Evolutionary conservation across 2,113 vertebrate species (phyloP), one percentile per base, ranked within the genome.

Genomic region (Actenoides hombroni): DNA sequence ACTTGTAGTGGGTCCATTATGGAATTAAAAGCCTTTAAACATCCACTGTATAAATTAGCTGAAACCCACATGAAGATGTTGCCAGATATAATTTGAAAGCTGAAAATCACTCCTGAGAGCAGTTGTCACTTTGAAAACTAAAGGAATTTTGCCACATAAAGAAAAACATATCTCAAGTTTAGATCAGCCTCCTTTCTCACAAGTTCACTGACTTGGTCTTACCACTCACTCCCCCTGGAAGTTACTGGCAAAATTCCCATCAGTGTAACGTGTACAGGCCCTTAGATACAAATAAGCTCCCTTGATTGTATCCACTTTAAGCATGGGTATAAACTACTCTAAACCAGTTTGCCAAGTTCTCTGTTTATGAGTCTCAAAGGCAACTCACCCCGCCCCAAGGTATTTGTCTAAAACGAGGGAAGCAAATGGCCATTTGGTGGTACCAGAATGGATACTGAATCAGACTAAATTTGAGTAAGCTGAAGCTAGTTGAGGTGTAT

Each of bases 21-120:
- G 69, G 46, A 88, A 96, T 93, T 94, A 93, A 93, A 95, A 97
- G 33, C 29, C 68, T 94, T 96, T 86, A 88, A 86, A 53, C 33
- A 53, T 75, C 69, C 57, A 59, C 33, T 26, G 9, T 46, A 60
- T 53, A 93, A 51, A 92, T 92, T 93, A 93, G 19, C 33, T 92
- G 79, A 92, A 79, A 84, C 84, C 56, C 81, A 8, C 12, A 42
- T 14, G 70, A 80, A 86, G 76, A 59, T 49, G 28, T 70, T 86
- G 83, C 83, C 86, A 95, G 76, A 78, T 75, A 69, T 6, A 88
- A 73, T 90, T 90, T 88, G 40, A 93, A 93, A 83, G 56, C 46
- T 84, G 44, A 90, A 93, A 92, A 91, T 86, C 37, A 60, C 51
- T 78, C 16, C 42, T 68, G 83, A 83, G 65, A 90, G 44, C n/a